Conservation (phyloP, 92 coral and sea anemone species). For the Pocillopora grandis region DNA sequence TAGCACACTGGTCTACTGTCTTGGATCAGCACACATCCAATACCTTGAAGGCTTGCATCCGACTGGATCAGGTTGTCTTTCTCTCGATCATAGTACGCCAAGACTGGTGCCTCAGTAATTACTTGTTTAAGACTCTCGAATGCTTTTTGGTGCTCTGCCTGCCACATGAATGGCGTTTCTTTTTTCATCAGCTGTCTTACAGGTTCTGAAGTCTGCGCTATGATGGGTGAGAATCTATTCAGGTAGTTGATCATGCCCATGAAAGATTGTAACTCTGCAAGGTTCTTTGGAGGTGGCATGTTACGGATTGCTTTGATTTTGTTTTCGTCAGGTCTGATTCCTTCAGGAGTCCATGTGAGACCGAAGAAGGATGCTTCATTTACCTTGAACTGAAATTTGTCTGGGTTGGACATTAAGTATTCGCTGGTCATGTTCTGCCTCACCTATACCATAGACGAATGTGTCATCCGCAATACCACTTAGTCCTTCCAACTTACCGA, state of each 20-base stretch:
- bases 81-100: slow-evolving; percentile 26
- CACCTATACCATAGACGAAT: slow-evolving; percentile 42
- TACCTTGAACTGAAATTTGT: slow-evolving; percentile 61
- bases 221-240: no score
- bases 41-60: slow-evolving; percentile 49
- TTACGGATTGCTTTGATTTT: slow-evolving; percentile 44
- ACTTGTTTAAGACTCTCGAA: no score
- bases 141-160: no score
- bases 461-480: slow-evolving; percentile 70
- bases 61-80: slow-evolving; percentile 40
- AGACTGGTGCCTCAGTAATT: no score
- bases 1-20: slow-evolving; percentile 54
- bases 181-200: no score
- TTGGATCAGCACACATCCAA: slow-evolving; percentile 63
- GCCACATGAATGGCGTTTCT: no score
- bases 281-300: slow-evolving; percentile 64
- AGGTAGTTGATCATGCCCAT: no score
- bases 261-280: no score
- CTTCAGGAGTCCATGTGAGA: slow-evolving; percentile 45
- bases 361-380: slow-evolving; percentile 64
- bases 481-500: slow-evolving; percentile 45
- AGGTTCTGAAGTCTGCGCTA: no score
- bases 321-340: slow-evolving; percentile 38
- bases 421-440: slow-evolving; percentile 54
- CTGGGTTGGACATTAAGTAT: slow-evolving; percentile 53